Evolutionary conservation across 2,797 vertebrate species (phyloP).

Genomic region (Limnodromus scolopaceus): DNA sequence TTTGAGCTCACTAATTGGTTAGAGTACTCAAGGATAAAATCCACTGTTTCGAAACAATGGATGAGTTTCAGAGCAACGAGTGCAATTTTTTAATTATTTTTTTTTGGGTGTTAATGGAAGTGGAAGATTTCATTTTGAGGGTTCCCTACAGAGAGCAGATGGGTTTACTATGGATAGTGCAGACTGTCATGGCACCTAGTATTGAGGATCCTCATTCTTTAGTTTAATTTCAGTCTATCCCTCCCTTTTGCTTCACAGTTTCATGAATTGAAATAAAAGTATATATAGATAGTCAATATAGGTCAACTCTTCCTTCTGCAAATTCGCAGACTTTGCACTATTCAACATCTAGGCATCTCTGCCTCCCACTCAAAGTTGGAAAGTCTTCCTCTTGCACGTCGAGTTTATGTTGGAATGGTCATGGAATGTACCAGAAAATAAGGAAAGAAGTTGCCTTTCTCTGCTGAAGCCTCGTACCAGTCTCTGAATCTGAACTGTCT

Average conservation of each 20-base stretch:
- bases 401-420: not conserved
- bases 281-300: not conserved
- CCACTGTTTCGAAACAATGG: not conserved
- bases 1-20: not conserved
- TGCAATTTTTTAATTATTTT: not conserved
- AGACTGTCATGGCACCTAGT: not conserved
- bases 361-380: not conserved
- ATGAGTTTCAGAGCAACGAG: not conserved
- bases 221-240: not conserved
- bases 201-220: not conserved
- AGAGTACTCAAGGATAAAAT: not conserved
- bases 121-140: not conserved
- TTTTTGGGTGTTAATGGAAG: accelerated
- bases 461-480: not conserved
- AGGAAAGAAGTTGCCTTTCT: not conserved
- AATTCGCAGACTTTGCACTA: not conserved
- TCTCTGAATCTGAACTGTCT: not conserved
- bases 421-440: not conserved
- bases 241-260: not conserved
- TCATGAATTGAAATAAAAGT: not conserved
- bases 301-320: not conserved
- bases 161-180: not conserved
- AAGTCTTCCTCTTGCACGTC: not conserved
- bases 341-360: not conserved
- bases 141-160: not conserved